A percentile compares a stretch with the other conserved stretches of the same genome.
phyloP scores from a whole-genome alignment of 2,113 vertebrate species.

The Lophotis ruficrista region DNA sequence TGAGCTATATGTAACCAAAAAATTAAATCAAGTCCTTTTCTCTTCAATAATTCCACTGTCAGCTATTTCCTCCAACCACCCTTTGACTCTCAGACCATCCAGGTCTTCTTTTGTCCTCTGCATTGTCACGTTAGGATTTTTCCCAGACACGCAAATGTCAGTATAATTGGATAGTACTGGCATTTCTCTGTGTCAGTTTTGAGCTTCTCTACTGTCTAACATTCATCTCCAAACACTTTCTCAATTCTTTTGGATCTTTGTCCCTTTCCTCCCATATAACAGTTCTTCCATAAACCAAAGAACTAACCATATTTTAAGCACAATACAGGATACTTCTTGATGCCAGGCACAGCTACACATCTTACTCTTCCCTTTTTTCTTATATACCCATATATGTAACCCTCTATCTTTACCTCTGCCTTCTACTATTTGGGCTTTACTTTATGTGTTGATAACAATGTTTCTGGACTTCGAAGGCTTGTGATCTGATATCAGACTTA shows the following conservation, averaged over 20 bases:
- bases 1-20: background rate
- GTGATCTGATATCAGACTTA: background rate
- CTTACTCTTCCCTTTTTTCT: background rate
- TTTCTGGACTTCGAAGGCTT: background rate
- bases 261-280: background rate
- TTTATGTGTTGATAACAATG: background rate
- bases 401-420: background rate
- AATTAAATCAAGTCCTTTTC: background rate
- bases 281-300: background rate
- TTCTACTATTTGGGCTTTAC: background rate
- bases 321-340: background rate
- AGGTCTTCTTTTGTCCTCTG: background rate
- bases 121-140: background rate
- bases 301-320: background rate
- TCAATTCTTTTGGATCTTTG: background rate
- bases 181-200: background rate
- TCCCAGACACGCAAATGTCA: background rate
- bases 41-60: background rate
- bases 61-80: background rate
- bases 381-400: background rate
- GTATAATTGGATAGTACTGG: background rate
- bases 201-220: background rate
- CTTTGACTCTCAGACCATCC: background rate
- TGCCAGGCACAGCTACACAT: background rate
- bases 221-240: background rate